Evolutionary conservation across 2,113 vertebrate species (phyloP), one percentile per base, ranked within the genome.

Genomic region (Microcebus ravelobensis): DNA sequence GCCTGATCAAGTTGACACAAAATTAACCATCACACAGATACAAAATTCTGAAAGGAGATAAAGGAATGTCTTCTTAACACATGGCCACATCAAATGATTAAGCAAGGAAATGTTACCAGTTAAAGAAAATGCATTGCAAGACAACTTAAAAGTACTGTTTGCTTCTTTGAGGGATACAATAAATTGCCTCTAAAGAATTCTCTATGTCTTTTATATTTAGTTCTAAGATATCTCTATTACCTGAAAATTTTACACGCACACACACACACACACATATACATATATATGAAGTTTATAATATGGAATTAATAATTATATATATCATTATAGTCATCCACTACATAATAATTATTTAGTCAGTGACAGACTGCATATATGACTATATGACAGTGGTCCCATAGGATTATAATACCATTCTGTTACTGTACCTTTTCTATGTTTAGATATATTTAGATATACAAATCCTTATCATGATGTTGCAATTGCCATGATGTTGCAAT

Each of bases 101-200:
- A 91, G 17, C 42, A 61, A 63, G 36, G 42, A 70, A 86, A 76
- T 65, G 5, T 94, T 89, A 57, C 42, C 15, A 86, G 36, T 82
- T 96, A 89, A 92, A 39, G 50, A 94, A 92, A 94, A 87, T 92
- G 29, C 23, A 34, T 68, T 42, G n/a, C 31, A 96, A 31, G 12
- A 68, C 27, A 91, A 68, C 85, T 87, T 84, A 74, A 92, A 96
- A 97, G 11, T 91, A 77, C 42, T 39, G 1, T 94, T 86, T 85
- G 21, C 45, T 81, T 70, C 31, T 83, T 68, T 71, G 21, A 77
- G 48, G 23, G 39, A 73, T 79, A 59, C 5, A 85, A 52, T 87
- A 86, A 82, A 88, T 82, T 61, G 27, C 6, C 21, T 77, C 1
- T 14, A 81, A 89, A 45, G 34, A 83, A 90, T 76, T 79, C 52